Evolutionary conservation across 2,888 invertebrate genomes (phyloP).

Genomic region (Leucozona laternaria): DNA sequence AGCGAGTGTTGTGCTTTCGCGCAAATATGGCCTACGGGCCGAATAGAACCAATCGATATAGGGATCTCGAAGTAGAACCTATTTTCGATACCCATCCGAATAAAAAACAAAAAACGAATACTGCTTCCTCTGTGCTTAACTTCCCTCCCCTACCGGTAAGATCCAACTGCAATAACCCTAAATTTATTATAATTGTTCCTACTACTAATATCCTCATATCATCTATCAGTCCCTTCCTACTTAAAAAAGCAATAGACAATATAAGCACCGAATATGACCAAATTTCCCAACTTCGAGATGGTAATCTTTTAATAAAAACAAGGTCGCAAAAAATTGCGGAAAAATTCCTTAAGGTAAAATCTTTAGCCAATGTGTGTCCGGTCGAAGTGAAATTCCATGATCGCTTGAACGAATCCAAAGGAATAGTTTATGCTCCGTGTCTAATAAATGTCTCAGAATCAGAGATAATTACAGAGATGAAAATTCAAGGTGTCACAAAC

Average conservation of each 20-base stretch:
- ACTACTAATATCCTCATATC: neutral
- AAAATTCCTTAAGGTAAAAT: constrained; percentile 9
- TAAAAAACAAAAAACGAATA: constrained; percentile 13
- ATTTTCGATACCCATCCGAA: no score
- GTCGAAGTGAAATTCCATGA: constrained; percentile 6
- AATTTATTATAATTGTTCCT: constrained; percentile 11
- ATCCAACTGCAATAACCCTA: neutral
- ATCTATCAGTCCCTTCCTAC: neutral
- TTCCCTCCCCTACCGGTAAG: constrained; percentile 3
- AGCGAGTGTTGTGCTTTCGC: neutral
- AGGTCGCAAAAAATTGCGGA: constrained; percentile 28
- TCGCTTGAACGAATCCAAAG: no score
- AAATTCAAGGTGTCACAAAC: constrained; percentile 1
- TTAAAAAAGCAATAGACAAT: constrained; percentile 35
- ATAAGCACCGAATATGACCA: constrained; percentile 31
- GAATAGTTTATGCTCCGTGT: constrained; percentile 7
- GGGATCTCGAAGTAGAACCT: no score
- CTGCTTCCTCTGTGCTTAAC: neutral
- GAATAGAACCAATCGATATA: constrained; percentile 19
- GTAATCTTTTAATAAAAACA: neutral
- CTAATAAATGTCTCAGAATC: neutral
- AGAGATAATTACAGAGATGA: neutral
- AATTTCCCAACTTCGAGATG: constrained; percentile 24
- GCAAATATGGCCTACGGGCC: constrained; percentile 28
- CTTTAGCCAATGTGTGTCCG: neutral